Evolutionary conservation across 2,113 vertebrate species (phyloP).

Genomic region (Thermophis baileyi): DNA sequence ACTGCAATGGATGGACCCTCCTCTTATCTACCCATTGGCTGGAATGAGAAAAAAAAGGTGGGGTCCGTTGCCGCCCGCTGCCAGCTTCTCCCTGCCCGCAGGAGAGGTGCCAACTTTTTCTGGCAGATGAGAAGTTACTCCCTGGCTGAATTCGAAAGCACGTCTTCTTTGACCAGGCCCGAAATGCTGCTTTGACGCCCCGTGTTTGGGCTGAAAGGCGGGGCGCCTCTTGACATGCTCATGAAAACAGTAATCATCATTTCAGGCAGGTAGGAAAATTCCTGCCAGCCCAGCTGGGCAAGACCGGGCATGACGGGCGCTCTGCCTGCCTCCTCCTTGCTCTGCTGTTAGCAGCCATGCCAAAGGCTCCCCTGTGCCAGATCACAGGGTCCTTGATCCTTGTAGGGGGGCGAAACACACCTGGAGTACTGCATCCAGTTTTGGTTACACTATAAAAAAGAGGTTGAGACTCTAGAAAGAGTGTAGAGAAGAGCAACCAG

Average conservation of each 20-base stretch:
- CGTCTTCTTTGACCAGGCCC: not conserved
- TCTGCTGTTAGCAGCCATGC: not conserved
- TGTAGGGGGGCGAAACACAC: too few relatives aligned
- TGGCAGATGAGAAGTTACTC: not conserved
- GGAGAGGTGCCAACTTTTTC: not conserved
- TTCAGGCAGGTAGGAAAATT: not conserved
- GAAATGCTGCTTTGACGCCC: not conserved
- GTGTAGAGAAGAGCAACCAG: too few relatives aligned
- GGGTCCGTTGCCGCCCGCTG: not conserved
- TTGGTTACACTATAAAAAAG: too few relatives aligned
- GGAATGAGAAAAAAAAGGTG: not conserved
- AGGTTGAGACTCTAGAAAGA: too few relatives aligned
- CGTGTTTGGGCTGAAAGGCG: not conserved
- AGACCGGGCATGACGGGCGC: not conserved
- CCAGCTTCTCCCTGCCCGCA: not conserved
- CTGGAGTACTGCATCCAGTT: too few relatives aligned
- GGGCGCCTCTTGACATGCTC: not conserved
- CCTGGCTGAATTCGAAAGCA: not conserved
- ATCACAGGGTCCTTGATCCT: not conserved
- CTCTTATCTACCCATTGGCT: not conserved
- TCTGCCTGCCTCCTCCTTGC: not conserved
- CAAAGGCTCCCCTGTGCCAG: not conserved
- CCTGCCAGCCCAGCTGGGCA: not conserved
- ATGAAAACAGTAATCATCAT: not conserved
- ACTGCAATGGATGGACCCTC: not conserved